Evolutionary conservation across 2,113 vertebrate genomes (phyloP).

Genomic region (Hassar affinis): DNA sequence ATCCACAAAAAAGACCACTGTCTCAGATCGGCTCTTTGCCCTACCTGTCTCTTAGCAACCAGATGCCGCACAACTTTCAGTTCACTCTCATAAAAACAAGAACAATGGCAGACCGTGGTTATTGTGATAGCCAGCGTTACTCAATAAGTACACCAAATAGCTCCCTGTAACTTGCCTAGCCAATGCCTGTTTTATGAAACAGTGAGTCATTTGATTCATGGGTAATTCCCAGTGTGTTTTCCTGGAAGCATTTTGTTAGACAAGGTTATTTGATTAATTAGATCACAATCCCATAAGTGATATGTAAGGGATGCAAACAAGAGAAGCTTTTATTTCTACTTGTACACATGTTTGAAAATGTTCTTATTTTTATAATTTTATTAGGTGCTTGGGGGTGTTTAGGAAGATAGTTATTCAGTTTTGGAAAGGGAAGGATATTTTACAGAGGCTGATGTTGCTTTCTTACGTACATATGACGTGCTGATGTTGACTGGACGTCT

Average conservation of each 20-base stretch:
- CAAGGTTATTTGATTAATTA: constrained; percentile 12
- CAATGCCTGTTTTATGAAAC: constrained; percentile 21
- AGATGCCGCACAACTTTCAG: constrained; percentile 28
- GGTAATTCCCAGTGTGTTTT: constrained; percentile 5
- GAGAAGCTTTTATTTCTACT: background rate
- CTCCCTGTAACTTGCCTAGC: constrained; percentile 3
- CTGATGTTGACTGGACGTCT: constrained; percentile 7
- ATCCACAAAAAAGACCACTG: background rate
- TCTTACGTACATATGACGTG: constrained; percentile 1
- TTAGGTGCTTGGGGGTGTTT: background rate
- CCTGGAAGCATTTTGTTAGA: background rate
- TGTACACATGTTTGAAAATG: background rate
- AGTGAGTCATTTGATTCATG: constrained; percentile 12
- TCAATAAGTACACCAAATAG: constrained; percentile 25
- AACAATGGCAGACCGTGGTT: constrained; percentile 18
- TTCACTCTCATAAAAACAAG: constrained; percentile 45
- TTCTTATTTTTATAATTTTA: background rate
- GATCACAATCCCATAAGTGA: background rate
- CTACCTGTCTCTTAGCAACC: constrained; percentile 42
- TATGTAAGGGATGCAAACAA: constrained; percentile 5
- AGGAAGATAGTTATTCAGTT: background rate
- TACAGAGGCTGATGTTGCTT: background rate
- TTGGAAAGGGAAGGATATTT: background rate
- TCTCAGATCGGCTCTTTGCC: background rate
- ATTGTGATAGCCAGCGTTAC: constrained; percentile 19